phyloP scores from a whole-genome alignment of 2,888 invertebrate genomes.

The Argyra leucocephala region DNA sequence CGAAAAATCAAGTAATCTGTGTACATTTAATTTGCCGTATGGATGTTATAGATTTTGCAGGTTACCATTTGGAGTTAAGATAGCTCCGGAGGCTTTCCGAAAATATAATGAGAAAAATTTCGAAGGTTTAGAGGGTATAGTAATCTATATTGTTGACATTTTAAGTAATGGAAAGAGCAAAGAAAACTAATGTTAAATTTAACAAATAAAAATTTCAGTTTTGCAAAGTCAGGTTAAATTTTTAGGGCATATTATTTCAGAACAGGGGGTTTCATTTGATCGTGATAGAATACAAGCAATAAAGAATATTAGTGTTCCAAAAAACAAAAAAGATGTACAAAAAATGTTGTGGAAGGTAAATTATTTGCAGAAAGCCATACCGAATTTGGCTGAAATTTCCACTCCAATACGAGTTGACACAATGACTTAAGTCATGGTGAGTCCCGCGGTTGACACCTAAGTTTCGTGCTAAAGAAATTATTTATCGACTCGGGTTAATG shows the following conservation, averaged over 20 bases:
- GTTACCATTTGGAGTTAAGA: conserved; percentile 26
- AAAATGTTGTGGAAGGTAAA: conserved; percentile 18
- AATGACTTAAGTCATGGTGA: background rate
- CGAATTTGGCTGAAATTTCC: conserved; percentile 8
- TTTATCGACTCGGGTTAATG: conserved; percentile 17
- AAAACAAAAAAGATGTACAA: conserved; percentile 14
- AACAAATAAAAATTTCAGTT: conserved; percentile 30
- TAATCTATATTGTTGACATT: conserved; percentile 31
- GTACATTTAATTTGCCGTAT: conserved; percentile 25
- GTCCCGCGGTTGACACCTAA: conserved; percentile 7
- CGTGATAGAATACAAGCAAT: conserved; percentile 14
- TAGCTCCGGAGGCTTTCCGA: conserved; percentile 26
- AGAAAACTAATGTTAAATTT: conserved; percentile 29
- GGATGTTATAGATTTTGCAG: conserved; percentile 13
- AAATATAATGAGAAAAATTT: conserved; percentile 23
- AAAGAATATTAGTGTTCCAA: conserved; percentile 1
- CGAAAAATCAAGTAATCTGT: conserved; percentile 32
- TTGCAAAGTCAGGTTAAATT: conserved; percentile 26
- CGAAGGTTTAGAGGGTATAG: conserved; percentile 24
- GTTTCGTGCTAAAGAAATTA: conserved; percentile 8
- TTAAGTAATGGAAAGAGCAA: conserved; percentile 26
- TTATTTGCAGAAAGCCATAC: conserved; percentile 14
- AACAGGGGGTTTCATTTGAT: conserved; percentile 16
- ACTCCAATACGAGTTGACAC: background rate
- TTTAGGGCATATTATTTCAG: conserved; percentile 24